Percentiles rank a stretch among this genome's conserved stretches.
phyloP scores from a whole-genome alignment of 2,888 invertebrate genomes.

The Athalia cordata region DNA sequence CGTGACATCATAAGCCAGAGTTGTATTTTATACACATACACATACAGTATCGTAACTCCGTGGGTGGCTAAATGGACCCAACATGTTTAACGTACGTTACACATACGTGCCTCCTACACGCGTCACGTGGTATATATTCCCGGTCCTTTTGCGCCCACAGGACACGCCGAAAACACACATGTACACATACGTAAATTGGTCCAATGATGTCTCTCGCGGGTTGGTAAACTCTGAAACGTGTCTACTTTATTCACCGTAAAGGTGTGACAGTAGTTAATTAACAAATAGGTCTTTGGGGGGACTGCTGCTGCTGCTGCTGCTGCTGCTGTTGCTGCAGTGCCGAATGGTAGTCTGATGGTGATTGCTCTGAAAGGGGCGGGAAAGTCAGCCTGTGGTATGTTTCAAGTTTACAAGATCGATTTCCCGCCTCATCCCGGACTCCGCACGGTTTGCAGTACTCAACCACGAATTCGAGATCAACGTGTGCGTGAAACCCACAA shows the following conservation, averaged over 20 bases:
- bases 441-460: too few relatives aligned
- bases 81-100: not conserved
- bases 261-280: slow-evolving; percentile 41
- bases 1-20: too few relatives aligned
- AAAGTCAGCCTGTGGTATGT: not conserved
- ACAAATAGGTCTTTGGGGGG: slow-evolving; percentile 37
- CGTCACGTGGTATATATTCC: too few relatives aligned
- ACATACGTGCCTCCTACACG: too few relatives aligned
- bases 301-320: not conserved
- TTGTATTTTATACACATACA: too few relatives aligned
- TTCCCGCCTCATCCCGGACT: slow-evolving; percentile 35
- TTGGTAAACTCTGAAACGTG: slow-evolving; percentile 25
- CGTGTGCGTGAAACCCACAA: too few relatives aligned
- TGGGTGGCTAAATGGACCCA: slow-evolving; percentile 9
- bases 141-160: too few relatives aligned
- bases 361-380: not conserved
- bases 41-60: not conserved
- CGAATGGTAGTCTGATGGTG: slow-evolving; percentile 4
- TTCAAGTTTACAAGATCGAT: slow-evolving; percentile 32
- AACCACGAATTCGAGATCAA: too few relatives aligned
- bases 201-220: slow-evolving; percentile 1
- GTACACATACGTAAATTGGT: not conserved
- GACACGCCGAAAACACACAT: too few relatives aligned
- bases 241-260: slow-evolving; percentile 23
- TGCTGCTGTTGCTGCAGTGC: not conserved